Conservation (phyloP, 1,140 invertebrate species). For the Procambarus clarkii region DNA sequence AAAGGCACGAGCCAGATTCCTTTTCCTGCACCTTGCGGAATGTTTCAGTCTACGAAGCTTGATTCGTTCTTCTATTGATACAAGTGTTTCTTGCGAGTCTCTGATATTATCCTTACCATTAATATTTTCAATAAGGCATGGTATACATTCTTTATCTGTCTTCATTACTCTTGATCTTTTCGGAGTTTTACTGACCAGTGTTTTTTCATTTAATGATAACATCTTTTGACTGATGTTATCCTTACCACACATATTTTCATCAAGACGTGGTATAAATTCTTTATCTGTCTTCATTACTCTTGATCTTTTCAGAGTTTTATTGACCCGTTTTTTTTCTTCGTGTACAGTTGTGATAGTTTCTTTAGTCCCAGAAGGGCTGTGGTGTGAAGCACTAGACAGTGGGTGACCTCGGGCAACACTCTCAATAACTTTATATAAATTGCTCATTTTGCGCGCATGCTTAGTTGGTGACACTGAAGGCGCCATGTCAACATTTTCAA, state of each 20-base stretch:
- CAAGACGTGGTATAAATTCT: neutral
- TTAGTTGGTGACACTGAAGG: neutral
- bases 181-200: no score
- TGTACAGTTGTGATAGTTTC: neutral
- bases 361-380: neutral
- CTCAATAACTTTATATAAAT: neutral
- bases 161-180: neutral
- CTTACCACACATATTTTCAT: neutral
- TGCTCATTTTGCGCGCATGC: neutral
- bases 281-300: neutral
- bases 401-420: neutral
- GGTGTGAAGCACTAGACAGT: neutral
- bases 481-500: neutral
- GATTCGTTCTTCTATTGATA: neutral
- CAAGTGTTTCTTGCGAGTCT: neutral
- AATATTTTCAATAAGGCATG: neutral
- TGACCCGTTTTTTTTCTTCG: neutral
- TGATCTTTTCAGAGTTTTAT: neutral
- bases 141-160: neutral
- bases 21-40: neutral
- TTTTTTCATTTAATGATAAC: neutral
- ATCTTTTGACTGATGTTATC: neutral
- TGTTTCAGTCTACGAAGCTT: neutral
- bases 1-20: neutral
- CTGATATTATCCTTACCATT: neutral